phyloP scores from a whole-genome alignment of 2,797 vertebrate genomes.

The Cyclopterus lumpus region DNA sequence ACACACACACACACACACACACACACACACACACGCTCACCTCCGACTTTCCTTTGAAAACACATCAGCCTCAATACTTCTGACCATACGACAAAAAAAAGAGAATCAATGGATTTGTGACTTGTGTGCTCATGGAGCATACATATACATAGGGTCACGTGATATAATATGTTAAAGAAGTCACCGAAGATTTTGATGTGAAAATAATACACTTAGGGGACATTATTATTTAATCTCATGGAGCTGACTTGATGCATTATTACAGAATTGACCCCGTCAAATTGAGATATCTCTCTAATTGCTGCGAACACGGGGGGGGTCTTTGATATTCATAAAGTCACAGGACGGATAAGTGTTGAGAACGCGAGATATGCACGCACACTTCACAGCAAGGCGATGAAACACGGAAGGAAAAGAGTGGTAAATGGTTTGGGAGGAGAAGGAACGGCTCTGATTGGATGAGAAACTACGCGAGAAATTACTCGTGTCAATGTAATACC shows the following conservation, averaged over 20 bases:
- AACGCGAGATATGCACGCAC: not conserved
- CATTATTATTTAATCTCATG: not conserved
- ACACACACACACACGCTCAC: slow-evolving; percentile 1
- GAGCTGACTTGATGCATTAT: not conserved
- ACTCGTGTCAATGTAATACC: not conserved
- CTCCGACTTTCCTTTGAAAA: slow-evolving; percentile 35
- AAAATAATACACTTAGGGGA: not conserved
- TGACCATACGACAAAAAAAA: slow-evolving; percentile 26
- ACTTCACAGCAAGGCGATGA: not conserved
- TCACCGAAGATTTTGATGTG: not conserved
- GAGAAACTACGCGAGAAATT: not conserved
- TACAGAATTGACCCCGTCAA: not conserved
- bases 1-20: not conserved
- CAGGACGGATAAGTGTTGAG: not conserved
- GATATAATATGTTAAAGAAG: not conserved
- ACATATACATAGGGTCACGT: not conserved
- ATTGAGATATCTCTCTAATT: not conserved
- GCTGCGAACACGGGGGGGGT: too few relatives aligned
- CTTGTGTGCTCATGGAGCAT: not conserved
- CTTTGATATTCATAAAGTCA: not conserved
- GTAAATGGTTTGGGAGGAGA: not conserved
- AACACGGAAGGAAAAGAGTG: not conserved
- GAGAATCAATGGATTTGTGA: slow-evolving; percentile 6
- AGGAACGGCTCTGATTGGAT: not conserved
- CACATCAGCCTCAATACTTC: slow-evolving; percentile 14